Conservation (phyloP, 2,797 vertebrate species). For the Cephalopachus bancanus region DNA sequence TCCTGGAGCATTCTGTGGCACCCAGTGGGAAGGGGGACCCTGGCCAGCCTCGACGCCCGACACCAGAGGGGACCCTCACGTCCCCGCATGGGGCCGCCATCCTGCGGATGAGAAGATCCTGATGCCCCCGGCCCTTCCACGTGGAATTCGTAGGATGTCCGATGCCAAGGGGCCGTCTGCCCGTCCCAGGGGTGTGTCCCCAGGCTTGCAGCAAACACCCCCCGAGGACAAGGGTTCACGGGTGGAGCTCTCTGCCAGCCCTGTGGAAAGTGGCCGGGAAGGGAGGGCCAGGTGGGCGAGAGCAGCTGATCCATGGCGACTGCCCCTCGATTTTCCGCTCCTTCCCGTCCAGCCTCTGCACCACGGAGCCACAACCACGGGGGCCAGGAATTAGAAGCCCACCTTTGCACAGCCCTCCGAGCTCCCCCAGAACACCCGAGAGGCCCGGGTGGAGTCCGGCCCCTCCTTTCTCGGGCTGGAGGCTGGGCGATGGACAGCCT, state of each 20-base stretch:
- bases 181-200: not conserved
- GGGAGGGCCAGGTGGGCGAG: not conserved
- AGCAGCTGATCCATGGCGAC: not conserved
- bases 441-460: too few relatives aligned
- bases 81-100: not conserved
- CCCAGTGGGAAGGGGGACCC: too few relatives aligned
- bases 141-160: not conserved
- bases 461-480: too few relatives aligned
- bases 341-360: rapidly evolving
- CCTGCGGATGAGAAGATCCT: not conserved
- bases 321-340: not conserved
- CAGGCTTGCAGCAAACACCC: too few relatives aligned
- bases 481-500: too few relatives aligned
- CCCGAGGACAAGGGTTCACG: not conserved
- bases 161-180: too few relatives aligned
- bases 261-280: not conserved
- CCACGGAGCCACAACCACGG: not conserved
- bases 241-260: rapidly evolving
- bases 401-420: too few relatives aligned
- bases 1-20: not conserved
- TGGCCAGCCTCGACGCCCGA: too few relatives aligned
- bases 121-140: not conserved
- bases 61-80: not conserved
- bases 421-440: not conserved
- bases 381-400: not conserved